Conservation (phyloP, 2,113 vertebrate genomes). For the Thymallus thymallus region DNA sequence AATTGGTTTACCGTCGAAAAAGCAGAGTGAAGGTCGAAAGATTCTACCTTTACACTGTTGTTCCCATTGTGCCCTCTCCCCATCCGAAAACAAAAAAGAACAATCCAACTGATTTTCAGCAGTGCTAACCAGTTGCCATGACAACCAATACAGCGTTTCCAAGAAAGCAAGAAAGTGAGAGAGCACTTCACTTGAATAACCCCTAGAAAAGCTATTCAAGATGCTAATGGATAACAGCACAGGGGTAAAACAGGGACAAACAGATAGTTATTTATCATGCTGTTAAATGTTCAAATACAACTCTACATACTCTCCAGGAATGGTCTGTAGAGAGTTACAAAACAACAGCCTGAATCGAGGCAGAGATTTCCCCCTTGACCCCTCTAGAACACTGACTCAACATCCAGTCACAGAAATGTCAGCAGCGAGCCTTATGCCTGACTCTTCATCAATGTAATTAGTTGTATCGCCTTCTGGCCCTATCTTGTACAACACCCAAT, state of each 20-base stretch:
- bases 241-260: constrained; percentile 11
- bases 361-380: too few species aligned
- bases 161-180: background rate
- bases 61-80: background rate
- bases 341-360: too few species aligned
- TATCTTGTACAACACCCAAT: too few species aligned
- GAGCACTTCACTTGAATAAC: constrained; percentile 13
- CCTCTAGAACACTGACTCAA: too few species aligned
- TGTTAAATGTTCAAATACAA: background rate
- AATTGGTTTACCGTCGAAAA: background rate
- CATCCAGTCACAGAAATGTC: too few species aligned
- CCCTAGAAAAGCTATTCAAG: constrained; percentile 29
- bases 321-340: too few species aligned
- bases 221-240: constrained; percentile 22
- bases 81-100: background rate
- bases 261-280: background rate
- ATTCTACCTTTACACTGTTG: background rate
- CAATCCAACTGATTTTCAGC: background rate
- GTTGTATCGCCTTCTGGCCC: too few species aligned
- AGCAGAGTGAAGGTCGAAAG: background rate
- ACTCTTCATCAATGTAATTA: too few species aligned
- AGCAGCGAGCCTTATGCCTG: too few species aligned
- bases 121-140: background rate
- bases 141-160: background rate
- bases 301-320: background rate